Percentiles rank a stretch among this genome's conserved stretches.
phyloP scores from a whole-genome alignment of 2,888 invertebrate species.

The Arenicola marina region DNA sequence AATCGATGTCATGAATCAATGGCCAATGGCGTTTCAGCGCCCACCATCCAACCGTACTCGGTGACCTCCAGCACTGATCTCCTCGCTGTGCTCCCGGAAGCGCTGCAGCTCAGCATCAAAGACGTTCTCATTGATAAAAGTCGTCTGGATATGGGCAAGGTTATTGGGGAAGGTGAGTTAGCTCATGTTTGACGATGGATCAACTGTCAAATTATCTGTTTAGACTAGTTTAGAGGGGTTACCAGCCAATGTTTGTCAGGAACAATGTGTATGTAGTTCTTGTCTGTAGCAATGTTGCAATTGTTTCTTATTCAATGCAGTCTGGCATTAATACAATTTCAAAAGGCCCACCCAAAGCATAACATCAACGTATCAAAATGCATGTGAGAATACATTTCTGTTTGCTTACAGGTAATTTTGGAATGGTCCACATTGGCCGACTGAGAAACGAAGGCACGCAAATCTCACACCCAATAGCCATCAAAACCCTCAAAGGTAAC shows the following conservation, averaged over 20 bases:
- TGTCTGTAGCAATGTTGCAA: no score
- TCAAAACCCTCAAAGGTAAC: conserved; percentile 7
- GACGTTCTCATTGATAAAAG: neutral
- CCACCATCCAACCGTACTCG: neutral
- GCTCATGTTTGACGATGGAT: no score
- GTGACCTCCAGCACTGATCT: neutral
- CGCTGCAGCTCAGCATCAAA: neutral
- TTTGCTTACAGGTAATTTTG: neutral
- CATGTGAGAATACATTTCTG: no score
- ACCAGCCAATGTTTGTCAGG: no score
- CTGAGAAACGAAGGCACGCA: neutral
- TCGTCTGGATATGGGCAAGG: neutral
- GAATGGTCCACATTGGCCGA: neutral
- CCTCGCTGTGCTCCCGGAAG: neutral
- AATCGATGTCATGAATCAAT: no score
- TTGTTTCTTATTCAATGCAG: no score
- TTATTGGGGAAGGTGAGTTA: conserved; percentile 2
- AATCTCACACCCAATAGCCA: neutral
- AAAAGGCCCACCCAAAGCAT: no score
- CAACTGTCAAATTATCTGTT: no score
- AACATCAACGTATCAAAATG: no score
- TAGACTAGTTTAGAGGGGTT: no score
- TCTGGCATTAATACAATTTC: no score
- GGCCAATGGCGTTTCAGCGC: neutral
- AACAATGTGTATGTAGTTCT: no score